Conservation (phyloP, 1,140 invertebrate species). For the Dendrolimus punctatus region DNA sequence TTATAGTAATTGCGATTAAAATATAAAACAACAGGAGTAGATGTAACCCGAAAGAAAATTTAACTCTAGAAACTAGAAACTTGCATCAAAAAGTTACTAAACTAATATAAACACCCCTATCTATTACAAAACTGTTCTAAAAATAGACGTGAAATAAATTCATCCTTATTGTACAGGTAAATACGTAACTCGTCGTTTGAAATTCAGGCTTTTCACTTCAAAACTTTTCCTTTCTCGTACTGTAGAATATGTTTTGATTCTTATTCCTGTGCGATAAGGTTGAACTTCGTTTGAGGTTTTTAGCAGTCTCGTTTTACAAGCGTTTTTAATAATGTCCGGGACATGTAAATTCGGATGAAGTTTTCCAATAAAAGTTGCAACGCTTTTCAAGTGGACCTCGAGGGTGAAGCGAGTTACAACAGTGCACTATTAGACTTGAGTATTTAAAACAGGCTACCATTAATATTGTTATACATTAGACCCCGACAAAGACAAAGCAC, state of each 20-base stretch:
- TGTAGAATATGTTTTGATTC: too few relatives aligned
- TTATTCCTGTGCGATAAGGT: background rate
- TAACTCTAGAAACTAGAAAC: too few relatives aligned
- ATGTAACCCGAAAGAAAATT: too few relatives aligned
- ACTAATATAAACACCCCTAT: too few relatives aligned
- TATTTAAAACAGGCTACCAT: too few relatives aligned
- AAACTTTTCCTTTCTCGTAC: conserved; percentile 10
- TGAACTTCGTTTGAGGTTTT: background rate
- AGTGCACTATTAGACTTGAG: background rate
- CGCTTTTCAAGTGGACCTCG: conserved; percentile 24
- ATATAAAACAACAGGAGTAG: too few relatives aligned
- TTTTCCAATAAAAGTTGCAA: conserved; percentile 68
- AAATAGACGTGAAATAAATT: too few relatives aligned
- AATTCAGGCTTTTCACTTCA: conserved; percentile 14
- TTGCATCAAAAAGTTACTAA: too few relatives aligned
- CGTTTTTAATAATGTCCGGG: conserved; percentile 62
- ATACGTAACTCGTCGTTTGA: conserved; percentile 6
- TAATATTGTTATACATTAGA: too few relatives aligned
- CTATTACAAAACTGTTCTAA: too few relatives aligned
- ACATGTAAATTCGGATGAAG: conserved; percentile 61
- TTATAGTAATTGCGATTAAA: background rate
- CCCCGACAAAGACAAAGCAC: too few relatives aligned
- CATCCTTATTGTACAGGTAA: too few relatives aligned
- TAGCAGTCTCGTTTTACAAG: conserved; percentile 32
- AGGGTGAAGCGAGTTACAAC: conserved; percentile 3